A percentile compares a stretch with the other conserved stretches of the same genome.
Conservation (phyloP, 2,797 vertebrate species). For the Lindbergichthys nudifrons region DNA sequence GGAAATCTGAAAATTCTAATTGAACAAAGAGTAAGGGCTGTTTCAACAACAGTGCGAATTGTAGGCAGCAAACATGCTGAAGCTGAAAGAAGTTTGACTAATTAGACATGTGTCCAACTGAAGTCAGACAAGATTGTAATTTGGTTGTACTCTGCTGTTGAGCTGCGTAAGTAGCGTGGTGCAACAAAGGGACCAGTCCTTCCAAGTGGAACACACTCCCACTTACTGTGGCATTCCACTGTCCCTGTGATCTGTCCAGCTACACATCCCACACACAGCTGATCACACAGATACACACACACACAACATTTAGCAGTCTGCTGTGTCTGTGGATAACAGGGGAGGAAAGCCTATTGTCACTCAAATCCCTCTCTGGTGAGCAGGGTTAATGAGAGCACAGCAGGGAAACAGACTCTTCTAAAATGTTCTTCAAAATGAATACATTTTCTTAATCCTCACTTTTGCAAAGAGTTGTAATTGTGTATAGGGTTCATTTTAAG, state of each 20-base stretch:
- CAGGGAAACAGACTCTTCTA: conserved; percentile 12
- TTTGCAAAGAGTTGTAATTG: conserved; percentile 14
- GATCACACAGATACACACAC: conserved; percentile 32
- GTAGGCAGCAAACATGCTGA: conserved; percentile 13
- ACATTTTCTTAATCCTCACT: conserved; percentile 13
- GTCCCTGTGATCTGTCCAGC: conserved; percentile 71
- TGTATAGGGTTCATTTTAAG: background rate
- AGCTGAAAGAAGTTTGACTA: conserved; percentile 15
- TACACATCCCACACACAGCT: conserved; percentile 66
- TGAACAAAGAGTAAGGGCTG: background rate
- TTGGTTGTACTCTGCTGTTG: conserved; percentile 62
- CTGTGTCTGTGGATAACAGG: conserved; percentile 69
- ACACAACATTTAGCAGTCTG: conserved; percentile 41
- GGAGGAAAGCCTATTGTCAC: conserved; percentile 59
- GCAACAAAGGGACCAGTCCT: conserved; percentile 59
- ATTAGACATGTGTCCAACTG: conserved; percentile 25
- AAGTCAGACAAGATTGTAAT: conserved; percentile 42
- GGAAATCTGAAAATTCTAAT: background rate
- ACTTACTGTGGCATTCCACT: conserved; percentile 71
- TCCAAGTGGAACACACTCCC: conserved; percentile 66
- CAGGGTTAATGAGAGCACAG: conserved; percentile 52
- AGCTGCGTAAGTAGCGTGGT: conserved; percentile 37
- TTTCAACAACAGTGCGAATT: background rate
- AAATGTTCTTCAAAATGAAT: background rate
- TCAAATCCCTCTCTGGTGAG: conserved; percentile 34